These are phyloP conservation scores for Diloba caeruleocephala DNA, from an alignment of 2,888 invertebrate genomes.

Conservation along the genomic window DNA sequence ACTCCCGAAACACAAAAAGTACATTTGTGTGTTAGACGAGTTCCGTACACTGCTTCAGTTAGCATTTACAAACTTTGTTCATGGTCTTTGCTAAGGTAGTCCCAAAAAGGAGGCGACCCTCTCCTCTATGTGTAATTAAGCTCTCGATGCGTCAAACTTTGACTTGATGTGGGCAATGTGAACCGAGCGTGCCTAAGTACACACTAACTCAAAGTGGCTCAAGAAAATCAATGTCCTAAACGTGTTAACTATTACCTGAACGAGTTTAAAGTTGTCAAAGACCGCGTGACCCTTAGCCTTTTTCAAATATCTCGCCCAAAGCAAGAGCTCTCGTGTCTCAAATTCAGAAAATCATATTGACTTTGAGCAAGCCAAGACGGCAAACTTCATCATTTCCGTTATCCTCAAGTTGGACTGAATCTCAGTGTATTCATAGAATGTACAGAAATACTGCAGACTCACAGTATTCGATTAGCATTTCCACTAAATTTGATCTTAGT, in stretches of 20 bases:
- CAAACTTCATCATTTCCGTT: constrained; percentile 38
- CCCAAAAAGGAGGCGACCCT: constrained; percentile 70
- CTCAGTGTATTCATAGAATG: constrained; percentile 29
- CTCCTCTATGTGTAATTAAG: constrained; percentile 78
- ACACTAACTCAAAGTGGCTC: constrained; percentile 42
- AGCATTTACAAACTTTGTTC: constrained; percentile 67
- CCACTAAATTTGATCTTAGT: constrained; percentile 26
- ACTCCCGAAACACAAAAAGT: constrained; percentile 16
- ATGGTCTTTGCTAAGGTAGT: constrained; percentile 67
- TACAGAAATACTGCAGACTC: constrained; percentile 11
- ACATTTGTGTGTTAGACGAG: constrained; percentile 17
- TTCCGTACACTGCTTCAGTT: constrained; percentile 45
- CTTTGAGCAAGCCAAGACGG: constrained; percentile 23
- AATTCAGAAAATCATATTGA: constrained; percentile 35
- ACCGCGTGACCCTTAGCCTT: constrained; percentile 1
- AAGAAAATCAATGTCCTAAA: constrained; percentile 44
- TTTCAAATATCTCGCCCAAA: constrained; percentile 16
- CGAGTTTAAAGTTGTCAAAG: constrained; percentile 34
- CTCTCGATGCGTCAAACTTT: constrained; percentile 77
- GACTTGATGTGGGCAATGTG: constrained; percentile 75
- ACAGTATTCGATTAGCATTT: constrained; percentile 29
- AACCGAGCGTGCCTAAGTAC: constrained; percentile 59
- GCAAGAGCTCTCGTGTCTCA: constrained; percentile 8
- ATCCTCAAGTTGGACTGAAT: constrained; percentile 18
- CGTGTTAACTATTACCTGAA: constrained; percentile 50